phyloP scores from a whole-genome alignment of 2,888 invertebrate genomes.

The Perdita meconis region DNA sequence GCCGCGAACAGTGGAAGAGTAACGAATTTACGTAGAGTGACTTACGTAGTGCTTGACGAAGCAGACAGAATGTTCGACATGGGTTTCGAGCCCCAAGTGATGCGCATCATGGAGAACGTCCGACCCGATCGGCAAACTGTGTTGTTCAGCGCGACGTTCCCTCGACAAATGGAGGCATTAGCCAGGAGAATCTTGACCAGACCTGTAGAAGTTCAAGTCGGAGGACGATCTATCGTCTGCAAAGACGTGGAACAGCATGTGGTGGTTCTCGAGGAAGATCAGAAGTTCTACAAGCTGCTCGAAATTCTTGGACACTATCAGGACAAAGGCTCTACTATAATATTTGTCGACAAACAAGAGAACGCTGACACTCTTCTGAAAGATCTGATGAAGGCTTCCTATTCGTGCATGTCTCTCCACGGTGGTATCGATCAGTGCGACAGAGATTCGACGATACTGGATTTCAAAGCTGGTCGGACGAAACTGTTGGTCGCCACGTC shows the following conservation, averaged over 20 bases:
- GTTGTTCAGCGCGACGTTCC: conserved; percentile 99
- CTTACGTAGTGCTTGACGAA: conserved; percentile 99
- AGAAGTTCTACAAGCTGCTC: conserved; percentile 98
- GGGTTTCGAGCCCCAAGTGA: conserved; percentile 99
- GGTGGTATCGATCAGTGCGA: conserved; percentile 99
- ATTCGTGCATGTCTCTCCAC: conserved; percentile 98
- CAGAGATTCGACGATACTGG: conserved; percentile 98
- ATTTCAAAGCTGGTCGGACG: conserved; percentile 98
- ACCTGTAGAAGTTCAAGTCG: conserved; percentile 98
- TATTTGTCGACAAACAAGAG: conserved; percentile 99
- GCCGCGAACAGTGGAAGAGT: conserved; percentile 99
- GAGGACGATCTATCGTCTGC: conserved; percentile 98
- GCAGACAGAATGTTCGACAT: conserved; percentile 99
- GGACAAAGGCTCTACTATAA: conserved; percentile 96
- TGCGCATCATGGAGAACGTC: conserved; percentile 98
- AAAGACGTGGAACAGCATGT: conserved; percentile 99
- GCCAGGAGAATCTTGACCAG: conserved; percentile 96
- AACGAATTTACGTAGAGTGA: conserved; percentile 97
- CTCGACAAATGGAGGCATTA: conserved; percentile 99
- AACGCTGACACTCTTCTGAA: conserved; percentile 96
- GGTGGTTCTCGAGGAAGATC: conserved; percentile 96
- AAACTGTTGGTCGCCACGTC: conserved; percentile 98
- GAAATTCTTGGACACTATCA: conserved; percentile 98
- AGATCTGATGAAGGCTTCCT: conserved; percentile 98
- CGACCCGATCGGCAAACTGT: conserved; percentile 99